Evolutionary conservation across 2,113 vertebrate genomes (phyloP).

Genomic region (Carollia perspicillata): DNA sequence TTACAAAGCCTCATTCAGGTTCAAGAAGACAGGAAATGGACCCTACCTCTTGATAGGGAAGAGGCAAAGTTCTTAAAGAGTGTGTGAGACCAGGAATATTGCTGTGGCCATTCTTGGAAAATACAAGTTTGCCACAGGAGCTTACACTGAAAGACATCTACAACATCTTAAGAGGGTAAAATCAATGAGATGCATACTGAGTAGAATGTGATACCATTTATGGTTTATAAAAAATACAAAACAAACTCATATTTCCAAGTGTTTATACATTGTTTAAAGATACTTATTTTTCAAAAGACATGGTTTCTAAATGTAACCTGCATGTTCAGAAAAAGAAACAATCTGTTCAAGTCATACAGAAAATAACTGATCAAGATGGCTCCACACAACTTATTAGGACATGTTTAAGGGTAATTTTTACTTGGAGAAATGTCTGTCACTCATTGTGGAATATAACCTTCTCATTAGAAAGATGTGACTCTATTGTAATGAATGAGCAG

Average conservation of each 20-base stretch:
- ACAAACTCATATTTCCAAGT: conserved; percentile 5
- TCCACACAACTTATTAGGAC: neutral
- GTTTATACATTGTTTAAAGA: neutral
- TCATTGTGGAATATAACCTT: neutral
- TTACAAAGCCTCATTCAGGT: neutral
- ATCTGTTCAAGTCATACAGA: conserved; percentile 7
- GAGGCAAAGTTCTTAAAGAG: neutral
- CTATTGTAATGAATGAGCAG: neutral
- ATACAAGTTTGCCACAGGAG: neutral
- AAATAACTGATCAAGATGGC: neutral
- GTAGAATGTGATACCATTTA: neutral
- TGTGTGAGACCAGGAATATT: neutral
- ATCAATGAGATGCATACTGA: neutral
- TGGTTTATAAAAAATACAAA: neutral
- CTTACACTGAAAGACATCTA: neutral
- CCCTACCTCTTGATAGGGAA: neutral
- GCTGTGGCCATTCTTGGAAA: neutral
- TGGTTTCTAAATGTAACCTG: neutral
- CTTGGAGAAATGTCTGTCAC: neutral
- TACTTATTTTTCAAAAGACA: neutral
- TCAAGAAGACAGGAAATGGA: neutral
- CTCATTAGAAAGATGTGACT: neutral
- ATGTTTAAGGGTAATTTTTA: conserved; percentile 6
- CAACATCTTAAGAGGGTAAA: neutral
- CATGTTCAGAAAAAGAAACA: neutral